A percentile compares a stretch with the other conserved stretches of the same genome.
These are phyloP conservation scores for Hylomyscus alleni DNA, from an alignment of 2,797 vertebrate genomes.

Conservation along the genomic window DNA sequence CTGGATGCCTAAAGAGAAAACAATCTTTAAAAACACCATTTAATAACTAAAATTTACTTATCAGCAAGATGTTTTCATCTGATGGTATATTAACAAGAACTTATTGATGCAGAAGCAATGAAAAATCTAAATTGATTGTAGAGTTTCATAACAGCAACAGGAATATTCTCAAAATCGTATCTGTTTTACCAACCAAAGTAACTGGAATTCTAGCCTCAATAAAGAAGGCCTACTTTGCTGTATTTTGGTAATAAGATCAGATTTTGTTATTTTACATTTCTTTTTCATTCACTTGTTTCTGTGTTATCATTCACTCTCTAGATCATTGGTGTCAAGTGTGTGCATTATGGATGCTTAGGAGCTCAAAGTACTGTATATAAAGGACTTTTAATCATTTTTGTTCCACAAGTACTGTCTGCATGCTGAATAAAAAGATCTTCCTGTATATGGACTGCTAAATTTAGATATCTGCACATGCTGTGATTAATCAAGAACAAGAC, in stretches of 20 bases:
- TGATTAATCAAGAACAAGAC: conserved; percentile 46
- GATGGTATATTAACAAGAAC: neutral
- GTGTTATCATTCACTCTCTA: conserved; percentile 15
- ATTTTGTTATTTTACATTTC: neutral
- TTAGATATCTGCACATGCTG: conserved; percentile 31
- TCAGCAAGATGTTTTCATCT: conserved; percentile 7
- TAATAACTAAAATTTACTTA: conserved; percentile 49
- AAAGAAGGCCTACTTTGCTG: neutral
- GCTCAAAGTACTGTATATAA: conserved; percentile 6
- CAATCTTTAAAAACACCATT: conserved; percentile 24
- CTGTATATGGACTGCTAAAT: neutral
- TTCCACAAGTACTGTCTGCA: neutral
- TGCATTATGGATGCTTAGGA: neutral
- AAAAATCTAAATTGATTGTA: conserved; percentile 57
- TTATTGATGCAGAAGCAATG: neutral
- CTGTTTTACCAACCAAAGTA: conserved; percentile 35
- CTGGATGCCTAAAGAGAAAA: conserved; percentile 20
- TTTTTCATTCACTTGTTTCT: neutral
- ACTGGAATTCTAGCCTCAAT: conserved; percentile 44
- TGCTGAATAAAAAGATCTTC: conserved; percentile 36
- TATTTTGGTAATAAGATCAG: conserved; percentile 27
- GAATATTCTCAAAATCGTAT: conserved; percentile 58
- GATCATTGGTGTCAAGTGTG: conserved; percentile 36
- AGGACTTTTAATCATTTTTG: neutral
- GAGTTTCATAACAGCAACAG: conserved; percentile 25